Base-by-base conservation (phyloP, 2,797 vertebrate species). In the Phrynocephalus forsythii region DNA sequence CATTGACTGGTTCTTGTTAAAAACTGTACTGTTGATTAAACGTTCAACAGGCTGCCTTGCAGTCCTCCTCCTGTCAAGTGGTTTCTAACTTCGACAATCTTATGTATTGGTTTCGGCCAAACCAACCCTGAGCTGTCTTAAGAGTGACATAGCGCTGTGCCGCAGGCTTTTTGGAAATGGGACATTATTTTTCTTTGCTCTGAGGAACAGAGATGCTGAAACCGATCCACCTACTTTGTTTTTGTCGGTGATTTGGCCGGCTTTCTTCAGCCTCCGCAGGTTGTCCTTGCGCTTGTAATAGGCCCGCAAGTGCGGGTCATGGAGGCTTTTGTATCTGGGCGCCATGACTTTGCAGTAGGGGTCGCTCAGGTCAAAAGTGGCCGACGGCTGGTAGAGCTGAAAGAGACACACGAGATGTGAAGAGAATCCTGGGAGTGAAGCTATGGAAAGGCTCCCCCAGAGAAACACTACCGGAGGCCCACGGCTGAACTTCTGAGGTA, bases 291-390 rank as follows among this genome's bases (percentile, higher is more conserved):
- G 60, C 9, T 78, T 91, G 30, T 91, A 92, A 71, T 87, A 92
- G 30, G 87, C 11, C 79, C 94, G 92, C 33, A 95, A 76, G 76
- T 93, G 91, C 63, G 93, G 91, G 75, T 94, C 87, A 0, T 92
- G 90, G 15, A 93, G 93, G 63, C 78, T 94, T 80, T 88, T 88
- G 82, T 93, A 95, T 24, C 28, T 87, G 3, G 90, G 88, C 56
- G 91, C 85, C 90, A 94, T 77, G 33, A 91, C 56, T 13, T 3
- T 85, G 71, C 91, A 93, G 9, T 94, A 92, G 2, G 93, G 93
- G 79, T 95, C 90, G 38, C 0, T 83, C 75, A 95, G 82, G 22
- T 94, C 94, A 91, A 95, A 94, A 60, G 79, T 89, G 18, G 80
- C 92, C 63, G 91, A 91, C 6, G 87, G 87, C 22, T 90, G 89